phyloP scores from a whole-genome alignment of 2,888 invertebrate species.

The Hypomecis atomaria region DNA sequence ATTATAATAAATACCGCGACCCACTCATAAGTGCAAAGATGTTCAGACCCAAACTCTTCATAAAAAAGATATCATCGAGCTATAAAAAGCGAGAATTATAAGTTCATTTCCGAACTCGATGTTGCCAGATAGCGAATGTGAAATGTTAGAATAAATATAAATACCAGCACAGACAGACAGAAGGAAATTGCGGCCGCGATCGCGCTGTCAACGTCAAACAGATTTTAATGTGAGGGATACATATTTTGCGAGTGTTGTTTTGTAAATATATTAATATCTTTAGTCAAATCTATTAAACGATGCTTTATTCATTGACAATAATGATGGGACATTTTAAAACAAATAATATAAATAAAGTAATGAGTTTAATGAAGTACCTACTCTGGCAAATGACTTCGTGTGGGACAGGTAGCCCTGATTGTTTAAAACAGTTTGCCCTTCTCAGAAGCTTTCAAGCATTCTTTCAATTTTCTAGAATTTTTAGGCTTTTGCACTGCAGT shows the following conservation, averaged over 20 bases:
- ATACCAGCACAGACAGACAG: slow-evolving; percentile 60
- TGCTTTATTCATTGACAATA: too few species aligned
- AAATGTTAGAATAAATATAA: slow-evolving; percentile 61
- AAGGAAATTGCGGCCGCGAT: slow-evolving; percentile 68
- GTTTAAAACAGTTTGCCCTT: too few species aligned
- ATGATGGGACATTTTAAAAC: too few species aligned
- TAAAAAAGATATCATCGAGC: background rate
- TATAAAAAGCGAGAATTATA: slow-evolving; percentile 17
- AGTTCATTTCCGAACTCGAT: slow-evolving; percentile 28
- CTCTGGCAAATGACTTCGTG: too few species aligned
- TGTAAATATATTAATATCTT: background rate
- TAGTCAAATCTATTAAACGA: background rate
- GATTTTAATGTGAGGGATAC: slow-evolving; percentile 28
- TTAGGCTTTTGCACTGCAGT: too few species aligned
- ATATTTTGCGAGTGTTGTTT: slow-evolving; percentile 16
- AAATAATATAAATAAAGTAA: too few species aligned
- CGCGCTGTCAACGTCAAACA: slow-evolving; percentile 48
- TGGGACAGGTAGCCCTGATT: too few species aligned
- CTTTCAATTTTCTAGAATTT: too few species aligned
- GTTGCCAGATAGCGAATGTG: slow-evolving; percentile 39
- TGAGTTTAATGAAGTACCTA: too few species aligned
- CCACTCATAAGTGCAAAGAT: too few species aligned
- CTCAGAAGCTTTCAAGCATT: too few species aligned
- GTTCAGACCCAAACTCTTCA: background rate
- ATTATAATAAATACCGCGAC: too few species aligned